A percentile compares a stretch with the other conserved stretches of the same genome.
Conservation (phyloP, 2,113 vertebrate genomes). For the Pseudonaja textilis region DNA sequence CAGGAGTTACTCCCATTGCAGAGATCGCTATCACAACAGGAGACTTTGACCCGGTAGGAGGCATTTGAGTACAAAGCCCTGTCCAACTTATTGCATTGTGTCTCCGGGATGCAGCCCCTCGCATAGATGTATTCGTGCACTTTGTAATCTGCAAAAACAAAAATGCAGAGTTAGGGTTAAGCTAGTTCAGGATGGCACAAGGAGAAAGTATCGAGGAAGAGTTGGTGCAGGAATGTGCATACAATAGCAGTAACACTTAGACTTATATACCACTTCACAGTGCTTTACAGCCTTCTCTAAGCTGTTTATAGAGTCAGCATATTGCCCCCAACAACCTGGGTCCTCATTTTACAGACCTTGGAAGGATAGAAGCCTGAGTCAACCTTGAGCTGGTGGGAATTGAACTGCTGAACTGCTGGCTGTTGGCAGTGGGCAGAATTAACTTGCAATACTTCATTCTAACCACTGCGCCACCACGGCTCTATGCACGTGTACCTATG, state of each 20-base stretch:
- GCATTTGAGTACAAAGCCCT: not conserved
- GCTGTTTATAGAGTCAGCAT: not conserved
- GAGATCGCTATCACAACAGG: not conserved
- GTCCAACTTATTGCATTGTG: not conserved
- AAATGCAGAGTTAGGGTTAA: not conserved
- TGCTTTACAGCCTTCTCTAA: not conserved
- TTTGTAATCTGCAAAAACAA: slow-evolving; percentile 17
- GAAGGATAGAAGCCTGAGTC: not conserved
- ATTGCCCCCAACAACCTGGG: not conserved
- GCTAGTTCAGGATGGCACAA: too few relatives aligned
- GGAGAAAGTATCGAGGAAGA: not conserved
- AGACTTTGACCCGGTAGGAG: not conserved
- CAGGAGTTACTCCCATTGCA: not conserved
- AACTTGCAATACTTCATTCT: not conserved
- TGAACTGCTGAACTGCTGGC: not conserved
- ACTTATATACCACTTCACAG: not conserved
- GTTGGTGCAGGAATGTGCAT: too few relatives aligned
- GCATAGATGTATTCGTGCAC: not conserved
- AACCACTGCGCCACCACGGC: not conserved
- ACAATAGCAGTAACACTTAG: not conserved
- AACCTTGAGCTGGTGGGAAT: not conserved
- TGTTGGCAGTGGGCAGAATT: not conserved
- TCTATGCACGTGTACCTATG: not conserved
- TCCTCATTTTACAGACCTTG: not conserved
- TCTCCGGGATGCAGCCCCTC: not conserved